These are phyloP conservation scores for Fragum fragum DNA, from an alignment of 2,888 invertebrate species.

Conservation along the genomic window DNA sequence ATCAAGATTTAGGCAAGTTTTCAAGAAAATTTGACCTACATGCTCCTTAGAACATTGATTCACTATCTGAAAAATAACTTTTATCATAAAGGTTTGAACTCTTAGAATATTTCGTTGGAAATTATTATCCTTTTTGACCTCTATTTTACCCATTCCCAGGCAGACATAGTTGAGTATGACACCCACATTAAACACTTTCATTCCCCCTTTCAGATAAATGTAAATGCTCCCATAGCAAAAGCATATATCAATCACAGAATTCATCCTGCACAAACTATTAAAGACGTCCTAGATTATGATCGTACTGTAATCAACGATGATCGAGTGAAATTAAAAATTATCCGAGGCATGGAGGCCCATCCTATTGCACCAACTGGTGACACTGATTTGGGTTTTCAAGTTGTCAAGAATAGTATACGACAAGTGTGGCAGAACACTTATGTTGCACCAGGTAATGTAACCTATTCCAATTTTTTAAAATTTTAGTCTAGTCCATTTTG, in stretches of 20 bases:
- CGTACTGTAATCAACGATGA: constrained; percentile 83
- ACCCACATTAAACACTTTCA: no score
- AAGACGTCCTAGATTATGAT: constrained; percentile 86
- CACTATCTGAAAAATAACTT: no score
- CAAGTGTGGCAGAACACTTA: constrained; percentile 86
- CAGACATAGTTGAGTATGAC: no score
- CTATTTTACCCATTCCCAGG: no score
- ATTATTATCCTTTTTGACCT: no score
- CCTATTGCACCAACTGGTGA: constrained; percentile 86
- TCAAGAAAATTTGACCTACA: no score
- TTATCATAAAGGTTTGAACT: no score
- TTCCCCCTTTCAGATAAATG: constrained; percentile 85
- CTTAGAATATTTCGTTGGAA: no score
- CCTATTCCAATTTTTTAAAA: no score
- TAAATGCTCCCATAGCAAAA: constrained; percentile 87
- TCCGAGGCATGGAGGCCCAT: constrained; percentile 83
- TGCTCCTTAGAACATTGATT: no score
- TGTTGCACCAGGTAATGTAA: constrained; percentile 86
- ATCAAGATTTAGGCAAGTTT: no score
- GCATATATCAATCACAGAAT: constrained; percentile 88
- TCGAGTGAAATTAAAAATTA: constrained; percentile 83
- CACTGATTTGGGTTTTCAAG: constrained; percentile 86
- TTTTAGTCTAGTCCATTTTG: no score
- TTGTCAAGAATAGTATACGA: constrained; percentile 86
- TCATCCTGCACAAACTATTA: constrained; percentile 87